phyloP scores from a whole-genome alignment of 2,797 vertebrate genomes.

The Orestias chungarensis region DNA sequence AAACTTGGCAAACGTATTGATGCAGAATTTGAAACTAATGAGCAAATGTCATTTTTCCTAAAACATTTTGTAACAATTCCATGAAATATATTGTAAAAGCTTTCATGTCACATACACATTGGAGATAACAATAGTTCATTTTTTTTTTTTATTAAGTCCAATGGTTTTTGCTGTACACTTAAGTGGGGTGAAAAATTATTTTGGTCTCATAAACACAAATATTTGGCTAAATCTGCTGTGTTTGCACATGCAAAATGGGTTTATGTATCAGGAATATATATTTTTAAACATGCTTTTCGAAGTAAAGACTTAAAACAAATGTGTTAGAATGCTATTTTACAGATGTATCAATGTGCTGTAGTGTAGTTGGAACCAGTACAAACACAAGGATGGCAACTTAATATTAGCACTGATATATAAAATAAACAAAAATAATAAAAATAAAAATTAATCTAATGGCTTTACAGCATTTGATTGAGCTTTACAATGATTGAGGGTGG shows the following conservation, averaged over 20 bases:
- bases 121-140: background rate
- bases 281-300: background rate
- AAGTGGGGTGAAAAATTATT: background rate
- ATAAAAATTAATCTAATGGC: background rate
- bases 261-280: too few relatives aligned
- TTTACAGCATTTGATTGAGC: background rate
- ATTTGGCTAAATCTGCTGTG: background rate
- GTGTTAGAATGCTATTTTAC: too few relatives aligned
- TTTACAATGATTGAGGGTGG: background rate
- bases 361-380: background rate
- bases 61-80: background rate
- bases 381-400: background rate
- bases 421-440: background rate
- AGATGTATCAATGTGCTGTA: too few relatives aligned
- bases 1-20: background rate
- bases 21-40: background rate
- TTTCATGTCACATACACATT: background rate
- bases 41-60: background rate
- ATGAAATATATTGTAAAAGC: background rate
- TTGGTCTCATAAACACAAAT: background rate
- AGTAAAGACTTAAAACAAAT: background rate
- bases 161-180: background rate
- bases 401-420: background rate
- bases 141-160: background rate
- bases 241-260: background rate